phyloP scores from a whole-genome alignment of 2,888 invertebrate genomes.

The Dexiosoma caninum region DNA sequence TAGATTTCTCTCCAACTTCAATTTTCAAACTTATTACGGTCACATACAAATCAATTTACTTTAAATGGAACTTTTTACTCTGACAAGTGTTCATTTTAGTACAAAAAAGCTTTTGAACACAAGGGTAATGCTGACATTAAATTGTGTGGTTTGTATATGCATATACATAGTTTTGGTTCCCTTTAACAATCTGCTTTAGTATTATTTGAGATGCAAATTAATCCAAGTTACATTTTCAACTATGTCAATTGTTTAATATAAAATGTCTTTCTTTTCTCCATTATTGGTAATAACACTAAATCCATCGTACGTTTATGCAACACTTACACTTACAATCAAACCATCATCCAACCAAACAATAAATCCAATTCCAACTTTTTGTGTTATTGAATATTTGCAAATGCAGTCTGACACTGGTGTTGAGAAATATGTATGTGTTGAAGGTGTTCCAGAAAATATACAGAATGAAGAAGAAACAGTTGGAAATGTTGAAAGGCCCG shows the following conservation, averaged over 20 bases:
- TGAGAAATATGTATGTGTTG: slow-evolving; percentile 15
- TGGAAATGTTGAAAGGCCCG: neutral
- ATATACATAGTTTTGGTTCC: too few relatives aligned
- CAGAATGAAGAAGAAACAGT: neutral
- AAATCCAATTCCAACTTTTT: slow-evolving; percentile 14
- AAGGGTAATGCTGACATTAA: too few relatives aligned
- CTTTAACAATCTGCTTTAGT: too few relatives aligned
- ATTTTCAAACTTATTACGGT: too few relatives aligned
- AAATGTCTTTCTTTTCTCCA: neutral
- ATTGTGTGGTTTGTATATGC: too few relatives aligned
- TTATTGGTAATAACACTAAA: slow-evolving; percentile 11
- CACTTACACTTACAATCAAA: slow-evolving; percentile 13
- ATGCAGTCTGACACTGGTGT: slow-evolving; percentile 26
- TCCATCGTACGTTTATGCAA: neutral
- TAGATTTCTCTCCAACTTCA: too few relatives aligned
- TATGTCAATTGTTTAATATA: neutral
- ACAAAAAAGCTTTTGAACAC: too few relatives aligned
- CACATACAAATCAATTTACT: too few relatives aligned
- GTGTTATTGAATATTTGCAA: neutral
- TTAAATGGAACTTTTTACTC: too few relatives aligned
- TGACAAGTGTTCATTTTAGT: too few relatives aligned
- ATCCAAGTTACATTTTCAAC: neutral
- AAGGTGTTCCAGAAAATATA: neutral
- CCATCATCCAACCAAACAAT: slow-evolving; percentile 10
- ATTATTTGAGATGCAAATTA: too few relatives aligned